phyloP scores from a whole-genome alignment of 1,140 invertebrate genomes.

The Sminthurinus signatus region DNA sequence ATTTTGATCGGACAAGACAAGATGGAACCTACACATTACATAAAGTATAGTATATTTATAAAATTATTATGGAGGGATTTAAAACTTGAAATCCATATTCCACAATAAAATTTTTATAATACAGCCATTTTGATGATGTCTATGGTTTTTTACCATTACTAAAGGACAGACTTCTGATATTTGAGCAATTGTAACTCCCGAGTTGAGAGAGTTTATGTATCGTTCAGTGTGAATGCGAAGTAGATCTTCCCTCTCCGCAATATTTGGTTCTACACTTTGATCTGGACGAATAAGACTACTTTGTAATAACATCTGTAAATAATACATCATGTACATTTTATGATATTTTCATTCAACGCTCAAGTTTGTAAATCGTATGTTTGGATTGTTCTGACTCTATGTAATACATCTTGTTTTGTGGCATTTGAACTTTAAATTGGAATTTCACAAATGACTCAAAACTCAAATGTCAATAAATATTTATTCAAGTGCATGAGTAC shows the following conservation, averaged over 20 bases:
- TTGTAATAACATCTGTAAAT: constrained; percentile 54
- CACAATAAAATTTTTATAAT: background rate
- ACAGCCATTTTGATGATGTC: background rate
- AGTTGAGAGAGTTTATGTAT: constrained; percentile 67
- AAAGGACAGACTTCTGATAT: constrained; percentile 65
- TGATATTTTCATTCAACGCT: background rate
- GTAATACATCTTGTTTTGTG: too few species aligned
- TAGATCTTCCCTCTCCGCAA: constrained; percentile 63
- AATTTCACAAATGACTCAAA: constrained; percentile 65
- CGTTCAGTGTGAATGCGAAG: constrained; percentile 61
- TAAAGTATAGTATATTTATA: too few species aligned
- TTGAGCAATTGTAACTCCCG: constrained; percentile 66
- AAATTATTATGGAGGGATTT: too few species aligned
- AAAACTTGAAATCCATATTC: background rate
- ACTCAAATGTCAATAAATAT: constrained; percentile 79
- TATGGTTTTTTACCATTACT: background rate
- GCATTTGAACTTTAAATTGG: too few species aligned
- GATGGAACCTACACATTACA: constrained; percentile 2
- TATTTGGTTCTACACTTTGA: constrained; percentile 56
- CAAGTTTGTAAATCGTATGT: too few species aligned
- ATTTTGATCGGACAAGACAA: background rate
- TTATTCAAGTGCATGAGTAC: constrained; percentile 69
- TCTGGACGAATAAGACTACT: constrained; percentile 51
- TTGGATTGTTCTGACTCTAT: too few species aligned
- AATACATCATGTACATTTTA: background rate